Percentiles rank a stretch among this genome's conserved stretches.
phyloP scores from a whole-genome alignment of 2,113 vertebrate species.

The Stigmatopora nigra region DNA sequence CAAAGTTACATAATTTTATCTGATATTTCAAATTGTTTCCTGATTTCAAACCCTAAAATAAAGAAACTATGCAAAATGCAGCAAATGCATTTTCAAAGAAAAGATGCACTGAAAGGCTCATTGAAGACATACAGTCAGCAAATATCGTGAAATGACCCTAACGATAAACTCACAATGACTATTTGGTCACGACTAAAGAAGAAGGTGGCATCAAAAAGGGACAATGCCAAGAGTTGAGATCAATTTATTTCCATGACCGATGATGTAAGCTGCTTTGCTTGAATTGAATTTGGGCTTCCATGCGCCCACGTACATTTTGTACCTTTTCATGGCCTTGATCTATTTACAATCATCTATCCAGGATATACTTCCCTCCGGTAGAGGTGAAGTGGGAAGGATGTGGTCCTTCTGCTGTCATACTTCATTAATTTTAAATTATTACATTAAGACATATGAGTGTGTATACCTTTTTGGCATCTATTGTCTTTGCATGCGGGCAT shows the following conservation, averaged over 20 bases:
- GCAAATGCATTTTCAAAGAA: too few relatives aligned
- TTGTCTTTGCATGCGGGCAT: background rate
- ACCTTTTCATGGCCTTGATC: slow-evolving; percentile 42
- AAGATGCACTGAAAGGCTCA: background rate
- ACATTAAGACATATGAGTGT: slow-evolving; percentile 13
- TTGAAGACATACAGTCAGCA: background rate
- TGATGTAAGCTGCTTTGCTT: background rate
- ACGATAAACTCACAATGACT: background rate
- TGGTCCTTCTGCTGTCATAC: slow-evolving; percentile 33
- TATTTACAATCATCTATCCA: slow-evolving; percentile 50
- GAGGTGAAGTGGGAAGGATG: slow-evolving; percentile 30
- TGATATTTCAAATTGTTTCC: too few relatives aligned
- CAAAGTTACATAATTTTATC: too few relatives aligned
- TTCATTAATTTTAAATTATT: slow-evolving; percentile 40
- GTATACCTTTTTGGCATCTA: background rate
- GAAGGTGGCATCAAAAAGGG: background rate
- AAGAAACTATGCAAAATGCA: too few relatives aligned
- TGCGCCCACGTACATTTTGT: background rate
- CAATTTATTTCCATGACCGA: background rate
- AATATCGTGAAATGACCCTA: too few relatives aligned
- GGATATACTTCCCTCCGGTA: slow-evolving; percentile 49
- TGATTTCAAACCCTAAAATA: too few relatives aligned
- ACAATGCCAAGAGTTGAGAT: background rate
- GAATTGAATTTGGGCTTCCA: slow-evolving; percentile 4
- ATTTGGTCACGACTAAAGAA: background rate